Evolutionary conservation across 2,113 vertebrate species (phyloP).

Genomic region (Anarrhichthys ocellatus): DNA sequence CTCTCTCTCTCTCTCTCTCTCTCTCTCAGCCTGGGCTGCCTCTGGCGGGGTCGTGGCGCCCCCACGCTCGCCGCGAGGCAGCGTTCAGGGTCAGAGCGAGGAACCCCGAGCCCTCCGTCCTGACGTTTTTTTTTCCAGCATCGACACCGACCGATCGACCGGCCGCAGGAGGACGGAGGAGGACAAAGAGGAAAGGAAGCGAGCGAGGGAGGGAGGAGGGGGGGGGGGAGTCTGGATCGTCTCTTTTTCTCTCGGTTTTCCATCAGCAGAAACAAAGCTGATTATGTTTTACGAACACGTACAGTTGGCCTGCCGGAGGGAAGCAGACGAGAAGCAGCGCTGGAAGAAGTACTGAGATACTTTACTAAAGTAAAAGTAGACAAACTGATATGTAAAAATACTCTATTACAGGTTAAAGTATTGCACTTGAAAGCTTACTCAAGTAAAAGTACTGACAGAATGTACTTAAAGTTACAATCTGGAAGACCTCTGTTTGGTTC

Average conservation of each 20-base stretch:
- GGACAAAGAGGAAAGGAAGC: neutral
- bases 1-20: slow-evolving; percentile 56
- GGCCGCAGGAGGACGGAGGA: slow-evolving; percentile 27
- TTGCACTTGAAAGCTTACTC: too few species aligned
- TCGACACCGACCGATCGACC: slow-evolving; percentile 54
- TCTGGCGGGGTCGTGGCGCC: slow-evolving; percentile 48
- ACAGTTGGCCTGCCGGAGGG: neutral
- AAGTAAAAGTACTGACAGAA: too few species aligned
- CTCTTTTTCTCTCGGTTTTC: slow-evolving; percentile 36
- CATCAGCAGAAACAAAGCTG: slow-evolving; percentile 32
- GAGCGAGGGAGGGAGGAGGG: slow-evolving; percentile 16
- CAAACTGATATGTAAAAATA: neutral
- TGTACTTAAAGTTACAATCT: too few species aligned
- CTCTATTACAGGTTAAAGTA: too few species aligned
- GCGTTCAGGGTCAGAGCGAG: slow-evolving; percentile 65
- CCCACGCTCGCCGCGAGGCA: slow-evolving; percentile 57
- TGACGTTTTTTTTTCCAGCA: slow-evolving; percentile 48
- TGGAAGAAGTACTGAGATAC: neutral
- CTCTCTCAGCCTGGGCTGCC: slow-evolving; percentile 61
- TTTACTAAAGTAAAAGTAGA: neutral
- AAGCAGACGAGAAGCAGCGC: neutral
- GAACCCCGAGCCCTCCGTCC: slow-evolving; percentile 56
- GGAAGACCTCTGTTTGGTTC: too few species aligned
- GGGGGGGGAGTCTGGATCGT: slow-evolving; percentile 20
- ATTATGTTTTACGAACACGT: neutral